A percentile compares a stretch with the other conserved stretches of the same genome.
Conservation (phyloP, 2,797 vertebrate species). For the Argentina silus region DNA sequence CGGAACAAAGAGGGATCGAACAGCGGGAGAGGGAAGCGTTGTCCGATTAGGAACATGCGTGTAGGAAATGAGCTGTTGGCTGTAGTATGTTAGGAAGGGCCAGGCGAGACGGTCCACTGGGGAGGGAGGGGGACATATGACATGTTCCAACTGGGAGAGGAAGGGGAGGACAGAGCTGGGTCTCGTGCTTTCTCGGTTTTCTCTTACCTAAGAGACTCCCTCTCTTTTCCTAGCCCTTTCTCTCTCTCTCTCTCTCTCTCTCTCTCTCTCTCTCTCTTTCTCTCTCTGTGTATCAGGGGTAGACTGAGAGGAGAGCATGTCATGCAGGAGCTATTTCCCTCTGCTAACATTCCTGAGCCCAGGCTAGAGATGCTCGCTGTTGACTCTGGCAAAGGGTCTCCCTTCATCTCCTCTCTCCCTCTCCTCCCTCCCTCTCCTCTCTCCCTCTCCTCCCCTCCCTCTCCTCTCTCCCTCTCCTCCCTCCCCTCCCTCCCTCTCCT, state of each 20-base stretch:
- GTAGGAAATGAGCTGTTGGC: constrained; percentile 21
- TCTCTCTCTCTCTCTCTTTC: not conserved
- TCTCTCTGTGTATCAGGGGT: not conserved
- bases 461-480: not conserved
- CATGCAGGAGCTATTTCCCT: constrained; percentile 8
- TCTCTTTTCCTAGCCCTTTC: constrained; percentile 1
- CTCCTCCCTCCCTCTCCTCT: not conserved
- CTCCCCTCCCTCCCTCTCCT: not conserved
- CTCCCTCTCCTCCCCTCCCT: constrained; percentile 1
- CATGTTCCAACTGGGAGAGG: not conserved
- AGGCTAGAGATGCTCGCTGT: constrained; percentile 41
- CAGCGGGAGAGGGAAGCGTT: not conserved
- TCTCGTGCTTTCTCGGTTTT: not conserved
- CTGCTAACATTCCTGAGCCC: constrained; percentile 42
- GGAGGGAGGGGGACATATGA: not conserved
- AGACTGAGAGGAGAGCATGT: not conserved
- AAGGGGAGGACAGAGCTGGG: not conserved
- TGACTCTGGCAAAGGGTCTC: constrained; percentile 50
- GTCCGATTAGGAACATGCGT: constrained; percentile 10
- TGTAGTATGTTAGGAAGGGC: not conserved
- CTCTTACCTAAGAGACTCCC: constrained; percentile 19
- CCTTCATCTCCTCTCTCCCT: not conserved
- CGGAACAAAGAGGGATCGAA: constrained; percentile 7
- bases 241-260: not conserved
- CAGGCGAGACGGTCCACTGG: not conserved